Evolutionary conservation across 1,140 invertebrate species (phyloP).

Genomic region (Diorhabda sublineata): DNA sequence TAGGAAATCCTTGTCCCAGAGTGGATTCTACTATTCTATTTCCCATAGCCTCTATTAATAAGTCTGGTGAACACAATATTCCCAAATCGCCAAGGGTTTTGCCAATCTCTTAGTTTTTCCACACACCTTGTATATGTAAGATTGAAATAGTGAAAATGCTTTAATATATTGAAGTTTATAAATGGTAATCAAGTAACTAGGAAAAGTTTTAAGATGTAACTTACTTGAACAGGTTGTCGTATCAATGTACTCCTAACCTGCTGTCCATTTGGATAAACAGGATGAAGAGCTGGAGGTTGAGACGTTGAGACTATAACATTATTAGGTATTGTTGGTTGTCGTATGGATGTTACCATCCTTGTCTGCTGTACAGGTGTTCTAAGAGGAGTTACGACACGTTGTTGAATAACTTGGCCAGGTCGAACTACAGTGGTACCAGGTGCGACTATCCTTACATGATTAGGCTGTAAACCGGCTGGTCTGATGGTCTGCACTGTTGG

Average conservation of each 20-base stretch:
- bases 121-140: no score
- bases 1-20: no score
- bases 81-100: no score
- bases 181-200: not conserved
- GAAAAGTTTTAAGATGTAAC: not conserved
- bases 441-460: constrained; percentile 56
- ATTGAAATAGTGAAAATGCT: no score
- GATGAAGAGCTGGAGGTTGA: constrained; percentile 46
- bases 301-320: constrained; percentile 41
- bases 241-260: constrained; percentile 14
- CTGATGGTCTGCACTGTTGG: constrained; percentile 49
- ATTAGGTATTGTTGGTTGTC: constrained; percentile 34
- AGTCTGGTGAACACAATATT: no score
- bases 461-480: constrained; percentile 35
- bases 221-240: constrained; percentile 40
- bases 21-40: no score
- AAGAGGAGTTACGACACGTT: constrained; percentile 48
- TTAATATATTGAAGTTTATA: no score
- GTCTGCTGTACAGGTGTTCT: constrained; percentile 30
- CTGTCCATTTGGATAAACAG: constrained; percentile 39
- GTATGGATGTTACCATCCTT: constrained; percentile 44
- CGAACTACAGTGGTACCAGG: constrained; percentile 49
- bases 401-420: constrained; percentile 53
- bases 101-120: no score
- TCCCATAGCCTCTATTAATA: no score